These are phyloP conservation scores for Parascotia fuliginaria DNA, from an alignment of 2,888 invertebrate species.

Conservation along the genomic window DNA sequence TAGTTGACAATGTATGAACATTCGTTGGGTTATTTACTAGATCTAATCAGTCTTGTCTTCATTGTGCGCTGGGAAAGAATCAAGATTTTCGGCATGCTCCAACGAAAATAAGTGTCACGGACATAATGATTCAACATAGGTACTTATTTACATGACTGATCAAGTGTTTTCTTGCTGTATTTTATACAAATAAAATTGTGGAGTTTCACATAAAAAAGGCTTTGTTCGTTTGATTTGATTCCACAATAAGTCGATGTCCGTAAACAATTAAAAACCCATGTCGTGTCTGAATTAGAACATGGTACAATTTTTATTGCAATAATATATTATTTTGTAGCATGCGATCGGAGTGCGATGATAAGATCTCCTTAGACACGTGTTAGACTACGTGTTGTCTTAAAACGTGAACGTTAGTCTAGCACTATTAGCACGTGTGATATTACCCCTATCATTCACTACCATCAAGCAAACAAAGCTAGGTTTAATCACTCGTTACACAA, in stretches of 20 bases:
- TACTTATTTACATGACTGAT: background rate
- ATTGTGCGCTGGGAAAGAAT: slow-evolving; percentile 30
- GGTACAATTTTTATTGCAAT: background rate
- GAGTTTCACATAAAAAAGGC: too few species aligned
- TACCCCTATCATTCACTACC: slow-evolving; percentile 46
- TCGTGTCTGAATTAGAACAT: background rate
- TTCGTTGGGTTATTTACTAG: slow-evolving; percentile 32
- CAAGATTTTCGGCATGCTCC: slow-evolving; percentile 9
- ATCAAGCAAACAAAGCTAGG: slow-evolving; percentile 35
- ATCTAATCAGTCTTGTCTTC: slow-evolving; percentile 32
- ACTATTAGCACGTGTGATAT: slow-evolving; percentile 47
- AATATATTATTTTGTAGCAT: slow-evolving; percentile 3
- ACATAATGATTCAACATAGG: background rate
- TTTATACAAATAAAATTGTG: too few species aligned
- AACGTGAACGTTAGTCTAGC: slow-evolving; percentile 38
- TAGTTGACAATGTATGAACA: slow-evolving; percentile 22
- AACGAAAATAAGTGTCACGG: slow-evolving; percentile 8
- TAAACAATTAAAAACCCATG: too few species aligned
- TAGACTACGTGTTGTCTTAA: slow-evolving; percentile 23
- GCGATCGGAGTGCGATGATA: slow-evolving; percentile 22
- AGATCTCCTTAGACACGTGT: slow-evolving; percentile 32
- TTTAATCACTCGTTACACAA: slow-evolving; percentile 18
- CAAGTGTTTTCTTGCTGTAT: too few species aligned
- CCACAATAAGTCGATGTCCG: background rate
- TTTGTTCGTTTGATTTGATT: too few species aligned